A percentile compares a stretch with the other conserved stretches of the same genome.
phyloP scores from a whole-genome alignment of 2,113 vertebrate genomes.

The Perognathus longimembris region DNA sequence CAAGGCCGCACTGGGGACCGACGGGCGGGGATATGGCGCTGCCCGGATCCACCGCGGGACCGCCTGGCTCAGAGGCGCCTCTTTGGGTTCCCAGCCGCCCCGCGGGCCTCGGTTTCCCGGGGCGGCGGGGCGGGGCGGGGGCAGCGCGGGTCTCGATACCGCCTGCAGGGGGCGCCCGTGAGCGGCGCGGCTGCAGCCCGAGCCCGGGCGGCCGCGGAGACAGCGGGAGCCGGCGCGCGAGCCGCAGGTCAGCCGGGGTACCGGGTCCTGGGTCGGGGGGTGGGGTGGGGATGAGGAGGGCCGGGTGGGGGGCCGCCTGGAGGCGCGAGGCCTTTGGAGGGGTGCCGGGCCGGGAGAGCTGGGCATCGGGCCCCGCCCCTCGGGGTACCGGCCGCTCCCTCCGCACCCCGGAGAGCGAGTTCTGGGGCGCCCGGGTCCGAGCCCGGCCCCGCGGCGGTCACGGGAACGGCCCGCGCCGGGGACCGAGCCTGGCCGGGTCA shows the following conservation, averaged over 20 bases:
- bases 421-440: conserved; percentile 8
- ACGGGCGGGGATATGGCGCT: neutral
- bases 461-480: neutral
- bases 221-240: conserved; percentile 11
- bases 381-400: neutral
- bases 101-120: conserved; percentile 18
- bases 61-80: neutral
- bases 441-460: neutral
- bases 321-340: neutral
- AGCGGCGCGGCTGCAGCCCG: conserved; percentile 41
- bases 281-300: neutral
- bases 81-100: neutral
- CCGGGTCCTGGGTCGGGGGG: neutral
- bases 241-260: conserved; percentile 48
- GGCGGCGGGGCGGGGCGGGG: conserved; percentile 53
- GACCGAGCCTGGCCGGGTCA: neutral
- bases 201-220: neutral
- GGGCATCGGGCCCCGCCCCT: neutral
- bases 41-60: neutral
- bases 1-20: neutral
- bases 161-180: conserved; percentile 74
- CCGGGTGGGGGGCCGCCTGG: neutral
- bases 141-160: neutral
- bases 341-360: neutral
- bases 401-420: neutral